Evolutionary conservation across 2,797 vertebrate species (phyloP).

Genomic region (Miichthys miiuy): DNA sequence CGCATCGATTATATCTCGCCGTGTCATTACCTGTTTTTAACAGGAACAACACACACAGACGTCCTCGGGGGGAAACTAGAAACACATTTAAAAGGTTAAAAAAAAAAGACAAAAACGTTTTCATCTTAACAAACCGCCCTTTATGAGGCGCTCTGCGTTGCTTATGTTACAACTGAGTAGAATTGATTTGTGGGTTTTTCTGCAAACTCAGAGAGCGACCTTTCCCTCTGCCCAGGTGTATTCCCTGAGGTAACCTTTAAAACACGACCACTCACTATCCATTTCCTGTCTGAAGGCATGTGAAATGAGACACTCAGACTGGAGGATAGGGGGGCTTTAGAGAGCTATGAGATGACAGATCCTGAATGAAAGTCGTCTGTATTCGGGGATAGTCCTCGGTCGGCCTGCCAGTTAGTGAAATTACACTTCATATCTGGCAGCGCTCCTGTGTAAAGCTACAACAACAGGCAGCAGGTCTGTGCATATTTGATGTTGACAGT

Average conservation of each 20-base stretch:
- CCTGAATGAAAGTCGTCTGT: conserved; percentile 25
- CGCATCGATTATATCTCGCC: neutral
- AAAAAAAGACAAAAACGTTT: neutral
- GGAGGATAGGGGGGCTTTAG: conserved; percentile 19
- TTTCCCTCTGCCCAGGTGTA: conserved; percentile 41
- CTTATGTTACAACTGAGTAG: conserved; percentile 7
- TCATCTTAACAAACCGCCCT: neutral
- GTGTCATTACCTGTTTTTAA: neutral
- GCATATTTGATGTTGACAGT: conserved; percentile 74
- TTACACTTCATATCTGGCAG: conserved; percentile 29
- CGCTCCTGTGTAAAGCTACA: conserved; percentile 58
- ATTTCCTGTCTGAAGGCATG: conserved; percentile 42
- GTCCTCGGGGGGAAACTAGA: conserved; percentile 1
- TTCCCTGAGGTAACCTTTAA: conserved; percentile 47
- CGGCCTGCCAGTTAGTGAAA: conserved; percentile 51
- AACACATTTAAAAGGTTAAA: neutral
- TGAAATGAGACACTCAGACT: conserved; percentile 41
- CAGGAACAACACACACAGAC: neutral
- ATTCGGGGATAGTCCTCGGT: conserved; percentile 1
- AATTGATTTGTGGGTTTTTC: conserved; percentile 38
- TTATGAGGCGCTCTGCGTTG: neutral
- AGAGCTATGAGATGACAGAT: conserved; percentile 33
- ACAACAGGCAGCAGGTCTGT: conserved; percentile 64
- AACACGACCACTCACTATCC: conserved; percentile 38
- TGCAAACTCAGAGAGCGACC: neutral